Base-by-base conservation (phyloP, 2,888 invertebrate species). In the Philopedon plagiatum region DNA sequence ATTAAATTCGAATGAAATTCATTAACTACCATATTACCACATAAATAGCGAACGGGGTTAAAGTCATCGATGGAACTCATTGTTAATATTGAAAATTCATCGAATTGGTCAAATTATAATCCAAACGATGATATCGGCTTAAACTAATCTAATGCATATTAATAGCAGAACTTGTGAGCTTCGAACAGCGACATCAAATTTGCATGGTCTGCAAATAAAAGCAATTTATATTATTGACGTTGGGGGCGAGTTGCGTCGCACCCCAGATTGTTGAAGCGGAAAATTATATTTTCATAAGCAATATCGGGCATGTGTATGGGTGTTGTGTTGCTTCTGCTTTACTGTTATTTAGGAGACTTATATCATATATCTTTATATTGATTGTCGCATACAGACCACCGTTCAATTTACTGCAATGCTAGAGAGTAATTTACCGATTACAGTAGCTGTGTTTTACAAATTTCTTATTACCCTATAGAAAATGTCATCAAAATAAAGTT, bases 261-360 rank as follows among this genome's bases (percentile, higher is more conserved):
- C 62, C 69, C 75, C 62, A 58, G 56, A 41, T 72, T 78, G 76
- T 75, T 81, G 78, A 73, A 75, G 76, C 80, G 77, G 79, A 80
- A 82, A 83, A 83, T 83, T 83, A 80, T 81, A 78, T 82, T 83
- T 82, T 81, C 81, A 82, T 82, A 81, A 81, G 81, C 77, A 78
- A 78, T 80, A 77, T 19, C 58, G 15, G 29, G 49, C 29, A 44
- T 64, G 23, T 23, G 37, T 29, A 34, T 26, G 41, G 23, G 39
- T 19, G 19, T 69, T 69, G 54, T 62, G 32, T 39, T 54, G 62
- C 37, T 57, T 26, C 32, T 54, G 18, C 44, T 46, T 46, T 63
- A 18, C 26, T 51, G n/a, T 51, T 46, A 46, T 46, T 46, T 46
- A 46, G 21, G 19, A 46, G 19, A 46, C 19, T 46, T 46, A 46